Base-by-base conservation (phyloP, 2,113 vertebrate species). In the Spilogale gracilis region DNA sequence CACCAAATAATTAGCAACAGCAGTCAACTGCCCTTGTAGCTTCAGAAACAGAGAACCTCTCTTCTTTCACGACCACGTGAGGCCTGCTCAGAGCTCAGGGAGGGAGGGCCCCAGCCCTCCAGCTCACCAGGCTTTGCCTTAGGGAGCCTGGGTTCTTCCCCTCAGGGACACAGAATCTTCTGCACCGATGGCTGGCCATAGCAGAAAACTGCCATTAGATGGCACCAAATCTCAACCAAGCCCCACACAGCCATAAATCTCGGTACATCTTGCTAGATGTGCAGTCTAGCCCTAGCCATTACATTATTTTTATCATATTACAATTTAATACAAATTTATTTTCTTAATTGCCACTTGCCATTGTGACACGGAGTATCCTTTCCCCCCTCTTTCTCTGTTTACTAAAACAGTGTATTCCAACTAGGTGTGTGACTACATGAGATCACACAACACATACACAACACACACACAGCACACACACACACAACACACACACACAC, bases 181-280 rank as follows among this genome's bases (percentile, higher is more conserved):
- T 50, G 20, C 54, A 32, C 6, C 30, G 23, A 21, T 30, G 83
- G 18, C 89, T 87, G 27, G 16, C 61, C 32, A 52, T 63, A 48
- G 4, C 13, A 65, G 76, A 94, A 96, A 91, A 20, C 11, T 45
- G 50, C 76, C 98, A 95, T 65, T 87, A 97, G 97, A 48, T 97
- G 97, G 97, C 96, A 65, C 65, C 88, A 97, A 79, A 84, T 23
- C 32, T 92, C 69, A 86, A 11, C 27, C n/a, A 60, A 84, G 43
- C 50, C 30, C 52, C 8, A 3, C 2, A 2, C 0, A 60, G 32
- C 8, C 17, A 30, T 56, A 54, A 27, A 27, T 11, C 8, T 16
- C 14, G 23, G 69, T 7, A 16, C 6, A 20, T 27, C 30, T 27
- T 92, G 54, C 10, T 76, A 7, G 16, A 32, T 14, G 17, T 0